Evolutionary conservation across 2,113 vertebrate species (phyloP).

Genomic region (Axis porcinus): DNA sequence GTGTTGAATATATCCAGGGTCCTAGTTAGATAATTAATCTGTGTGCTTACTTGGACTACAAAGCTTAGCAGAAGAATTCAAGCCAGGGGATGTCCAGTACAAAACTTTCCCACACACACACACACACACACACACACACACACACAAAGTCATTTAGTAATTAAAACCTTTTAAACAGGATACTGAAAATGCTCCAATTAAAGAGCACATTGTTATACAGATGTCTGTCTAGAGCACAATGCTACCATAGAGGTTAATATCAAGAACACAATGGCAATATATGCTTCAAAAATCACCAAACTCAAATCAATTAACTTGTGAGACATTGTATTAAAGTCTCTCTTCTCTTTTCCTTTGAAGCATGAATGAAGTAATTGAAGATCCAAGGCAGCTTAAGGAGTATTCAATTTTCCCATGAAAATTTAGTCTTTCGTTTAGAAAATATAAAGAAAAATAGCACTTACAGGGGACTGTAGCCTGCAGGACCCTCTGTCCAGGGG

Average conservation of each 20-base stretch:
- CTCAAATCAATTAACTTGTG: constrained; percentile 88
- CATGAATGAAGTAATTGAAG: constrained; percentile 90
- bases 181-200: constrained; percentile 87
- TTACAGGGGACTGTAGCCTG: constrained; percentile 70
- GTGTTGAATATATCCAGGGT: constrained; percentile 92
- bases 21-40: constrained; percentile 93
- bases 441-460: constrained; percentile 90
- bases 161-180: constrained; percentile 89
- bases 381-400: constrained; percentile 87
- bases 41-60: constrained; percentile 87
- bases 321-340: constrained; percentile 86
- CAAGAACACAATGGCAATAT: constrained; percentile 86
- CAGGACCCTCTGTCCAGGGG: not conserved
- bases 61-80: constrained; percentile 89
- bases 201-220: constrained; percentile 90
- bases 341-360: constrained; percentile 89
- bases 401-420: constrained; percentile 90
- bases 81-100: constrained; percentile 79
- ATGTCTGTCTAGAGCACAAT: constrained; percentile 88
- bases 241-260: constrained; percentile 88
- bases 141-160: constrained; percentile 82
- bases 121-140: too few relatives aligned
- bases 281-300: constrained; percentile 86
- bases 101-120: constrained; percentile 78
- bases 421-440: constrained; percentile 89